These are phyloP conservation scores for Chromis chromis DNA, from an alignment of 2,797 vertebrate species.

Conservation along the genomic window DNA sequence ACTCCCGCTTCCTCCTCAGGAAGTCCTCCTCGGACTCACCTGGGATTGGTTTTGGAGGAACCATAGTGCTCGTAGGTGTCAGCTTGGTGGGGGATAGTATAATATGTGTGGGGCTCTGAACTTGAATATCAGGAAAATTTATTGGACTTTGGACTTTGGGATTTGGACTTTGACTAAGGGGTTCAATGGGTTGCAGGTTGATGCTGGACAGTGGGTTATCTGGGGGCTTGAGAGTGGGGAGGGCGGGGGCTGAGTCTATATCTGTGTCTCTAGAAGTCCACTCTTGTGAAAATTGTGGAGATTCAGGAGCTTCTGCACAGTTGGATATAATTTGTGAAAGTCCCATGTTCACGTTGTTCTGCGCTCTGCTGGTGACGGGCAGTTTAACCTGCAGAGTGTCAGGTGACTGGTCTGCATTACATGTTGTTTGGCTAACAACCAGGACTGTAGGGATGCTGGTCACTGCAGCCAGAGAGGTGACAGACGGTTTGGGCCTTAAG, in stretches of 20 bases:
- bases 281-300: constrained; percentile 24
- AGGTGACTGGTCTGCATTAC: constrained; percentile 28
- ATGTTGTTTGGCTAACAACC: constrained; percentile 55
- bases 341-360: not conserved
- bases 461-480: constrained; percentile 21
- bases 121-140: constrained; percentile 35
- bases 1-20: constrained; percentile 82
- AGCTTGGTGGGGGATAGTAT: constrained; percentile 5
- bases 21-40: constrained; percentile 80
- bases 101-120: constrained; percentile 18
- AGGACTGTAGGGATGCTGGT: constrained; percentile 56
- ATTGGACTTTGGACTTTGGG: constrained; percentile 28
- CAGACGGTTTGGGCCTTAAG: constrained; percentile 28
- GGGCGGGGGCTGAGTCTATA: constrained; percentile 24
- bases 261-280: constrained; percentile 40
- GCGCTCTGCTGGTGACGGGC: constrained; percentile 43
- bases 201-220: constrained; percentile 72
- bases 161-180: constrained; percentile 13
- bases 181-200: constrained; percentile 64
- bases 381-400: constrained; percentile 61
- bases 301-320: constrained; percentile 17
- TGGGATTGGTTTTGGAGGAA: constrained; percentile 69
- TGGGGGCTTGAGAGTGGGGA: constrained; percentile 55
- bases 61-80: constrained; percentile 43
- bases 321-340: not conserved